These are phyloP conservation scores for Clitarchus hookeri DNA, from an alignment of 2,888 invertebrate genomes.

Conservation along the genomic window DNA sequence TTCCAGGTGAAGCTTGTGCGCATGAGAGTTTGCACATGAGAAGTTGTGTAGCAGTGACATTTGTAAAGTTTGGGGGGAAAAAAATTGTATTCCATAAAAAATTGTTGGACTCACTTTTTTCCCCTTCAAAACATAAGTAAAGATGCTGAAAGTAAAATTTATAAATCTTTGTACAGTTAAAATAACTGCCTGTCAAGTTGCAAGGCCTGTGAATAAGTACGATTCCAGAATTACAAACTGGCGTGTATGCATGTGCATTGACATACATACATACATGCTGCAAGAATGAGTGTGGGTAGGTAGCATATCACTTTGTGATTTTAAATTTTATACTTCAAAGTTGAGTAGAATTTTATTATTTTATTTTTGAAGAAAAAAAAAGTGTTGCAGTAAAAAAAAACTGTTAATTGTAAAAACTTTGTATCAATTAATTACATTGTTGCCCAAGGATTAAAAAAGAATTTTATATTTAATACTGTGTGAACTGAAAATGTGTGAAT, in stretches of 20 bases:
- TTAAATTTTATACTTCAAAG: neutral
- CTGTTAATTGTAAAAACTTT: slow-evolving; percentile 14
- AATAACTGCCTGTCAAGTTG: neutral
- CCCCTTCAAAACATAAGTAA: no score
- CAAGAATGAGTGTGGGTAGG: neutral
- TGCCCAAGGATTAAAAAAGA: slow-evolving; percentile 7
- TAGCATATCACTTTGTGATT: slow-evolving; percentile 2
- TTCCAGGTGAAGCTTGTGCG: no score
- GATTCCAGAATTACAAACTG: neutral
- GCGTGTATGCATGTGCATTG: neutral
- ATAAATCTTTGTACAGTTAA: neutral
- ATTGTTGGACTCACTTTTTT: no score
- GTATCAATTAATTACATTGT: neutral
- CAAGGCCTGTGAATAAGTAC: neutral
- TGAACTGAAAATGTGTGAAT: slow-evolving; percentile 2
- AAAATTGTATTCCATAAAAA: no score
- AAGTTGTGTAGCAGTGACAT: no score
- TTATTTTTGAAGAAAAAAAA: neutral
- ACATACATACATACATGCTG: neutral
- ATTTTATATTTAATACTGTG: slow-evolving; percentile 14
- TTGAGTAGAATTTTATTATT: neutral
- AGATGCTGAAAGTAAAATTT: neutral
- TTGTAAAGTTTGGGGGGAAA: no score
- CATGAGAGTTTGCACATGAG: no score
- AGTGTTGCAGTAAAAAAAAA: neutral